phyloP scores from a whole-genome alignment of 2,888 invertebrate genomes.

The Macaria notata region DNA sequence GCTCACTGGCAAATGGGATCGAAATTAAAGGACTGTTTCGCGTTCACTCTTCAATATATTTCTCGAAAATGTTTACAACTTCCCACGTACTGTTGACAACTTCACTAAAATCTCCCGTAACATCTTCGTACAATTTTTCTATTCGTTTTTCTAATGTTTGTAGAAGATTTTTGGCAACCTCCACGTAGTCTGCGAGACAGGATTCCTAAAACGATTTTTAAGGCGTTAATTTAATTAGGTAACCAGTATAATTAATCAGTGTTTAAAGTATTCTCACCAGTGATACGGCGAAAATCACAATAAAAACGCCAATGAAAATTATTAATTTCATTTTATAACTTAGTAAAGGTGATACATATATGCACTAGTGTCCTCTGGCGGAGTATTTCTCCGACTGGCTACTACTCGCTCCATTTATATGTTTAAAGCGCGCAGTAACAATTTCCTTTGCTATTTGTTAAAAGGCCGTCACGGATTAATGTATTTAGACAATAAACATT shows the following conservation, averaged over 20 bases:
- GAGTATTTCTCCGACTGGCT: conserved; percentile 11
- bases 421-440: conserved; percentile 7
- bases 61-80: conserved; percentile 15
- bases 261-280: conserved; percentile 12
- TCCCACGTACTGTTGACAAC: conserved; percentile 19
- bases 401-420: no score
- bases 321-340: conserved; percentile 11
- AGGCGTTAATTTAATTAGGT: not conserved
- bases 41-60: conserved; percentile 5
- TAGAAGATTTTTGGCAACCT: conserved; percentile 13
- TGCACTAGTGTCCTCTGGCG: conserved; percentile 5
- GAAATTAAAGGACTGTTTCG: conserved; percentile 6
- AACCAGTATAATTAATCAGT: not conserved
- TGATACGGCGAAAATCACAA: conserved; percentile 14
- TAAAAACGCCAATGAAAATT: conserved; percentile 4
- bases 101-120: conserved; percentile 15
- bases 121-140: conserved; percentile 20
- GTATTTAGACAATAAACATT: conserved; percentile 39
- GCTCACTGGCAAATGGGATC: not conserved
- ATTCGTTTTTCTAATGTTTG: conserved; percentile 13
- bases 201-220: conserved; percentile 13
- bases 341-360: not conserved
- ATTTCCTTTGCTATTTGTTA: conserved; percentile 30
- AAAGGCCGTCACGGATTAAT: conserved; percentile 32
- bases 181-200: conserved; percentile 13